These are phyloP conservation scores for Tetraneura akinire DNA, from an alignment of 1,140 invertebrate genomes.

Conservation along the genomic window DNA sequence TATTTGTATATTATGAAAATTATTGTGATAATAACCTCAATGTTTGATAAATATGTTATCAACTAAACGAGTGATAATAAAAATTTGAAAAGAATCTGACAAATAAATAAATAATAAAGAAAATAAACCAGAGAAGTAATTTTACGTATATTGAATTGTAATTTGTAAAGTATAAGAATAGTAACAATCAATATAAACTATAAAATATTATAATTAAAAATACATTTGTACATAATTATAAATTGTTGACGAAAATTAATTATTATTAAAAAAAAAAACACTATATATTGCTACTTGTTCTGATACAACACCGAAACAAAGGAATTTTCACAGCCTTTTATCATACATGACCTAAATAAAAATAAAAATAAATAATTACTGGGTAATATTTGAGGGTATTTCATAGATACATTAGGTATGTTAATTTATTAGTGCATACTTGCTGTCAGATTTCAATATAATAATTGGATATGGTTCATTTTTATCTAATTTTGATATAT, in stretches of 20 bases:
- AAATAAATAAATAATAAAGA: too few relatives aligned
- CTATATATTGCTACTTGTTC: conserved; percentile 18
- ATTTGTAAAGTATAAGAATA: not conserved
- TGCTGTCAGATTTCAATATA: conserved; percentile 37
- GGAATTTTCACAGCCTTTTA: conserved; percentile 42
- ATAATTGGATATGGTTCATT: conserved; percentile 34
- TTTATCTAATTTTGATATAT: conserved; percentile 41
- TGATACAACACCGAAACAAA: conserved; percentile 30
- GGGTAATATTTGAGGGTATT: not conserved
- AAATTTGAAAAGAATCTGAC: too few relatives aligned
- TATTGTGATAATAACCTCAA: too few relatives aligned
- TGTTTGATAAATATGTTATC: too few relatives aligned
- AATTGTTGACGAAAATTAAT: too few relatives aligned
- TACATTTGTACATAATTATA: too few relatives aligned
- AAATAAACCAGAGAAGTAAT: not conserved
- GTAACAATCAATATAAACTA: not conserved
- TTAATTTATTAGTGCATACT: not conserved
- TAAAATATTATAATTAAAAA: not conserved
- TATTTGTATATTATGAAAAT: too few relatives aligned
- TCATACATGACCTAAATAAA: conserved; percentile 34
- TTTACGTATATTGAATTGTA: not conserved
- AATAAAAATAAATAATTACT: not conserved
- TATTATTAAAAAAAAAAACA: too few relatives aligned
- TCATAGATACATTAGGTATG: not conserved
- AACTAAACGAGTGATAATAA: too few relatives aligned